A percentile compares a stretch with the other conserved stretches of the same genome.
Conservation (phyloP, 2,113 vertebrate species). For the Sylvicapra grimmia region DNA sequence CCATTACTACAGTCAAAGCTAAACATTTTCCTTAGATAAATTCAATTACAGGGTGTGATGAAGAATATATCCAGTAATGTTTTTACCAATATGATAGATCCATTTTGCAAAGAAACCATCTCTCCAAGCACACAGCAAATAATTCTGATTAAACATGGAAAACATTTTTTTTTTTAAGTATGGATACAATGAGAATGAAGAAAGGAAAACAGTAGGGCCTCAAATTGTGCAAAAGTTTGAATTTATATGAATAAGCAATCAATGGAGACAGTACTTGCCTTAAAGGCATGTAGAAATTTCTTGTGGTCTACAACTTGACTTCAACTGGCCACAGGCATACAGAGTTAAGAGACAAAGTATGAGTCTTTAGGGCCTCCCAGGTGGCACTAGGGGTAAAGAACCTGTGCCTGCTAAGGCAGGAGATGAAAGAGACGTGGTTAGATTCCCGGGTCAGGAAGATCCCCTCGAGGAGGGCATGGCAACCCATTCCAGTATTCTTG, state of each 20-base stretch:
- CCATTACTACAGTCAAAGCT: background rate
- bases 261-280: background rate
- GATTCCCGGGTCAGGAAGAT: background rate
- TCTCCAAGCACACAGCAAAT: background rate
- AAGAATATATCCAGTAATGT: background rate
- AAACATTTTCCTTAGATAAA: background rate
- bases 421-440: background rate
- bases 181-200: background rate
- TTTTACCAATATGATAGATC: background rate
- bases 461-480: background rate
- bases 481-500: background rate
- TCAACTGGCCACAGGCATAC: background rate
- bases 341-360: background rate
- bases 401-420: background rate
- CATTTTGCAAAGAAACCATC: background rate
- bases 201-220: background rate
- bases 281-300: background rate
- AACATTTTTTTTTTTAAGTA: background rate
- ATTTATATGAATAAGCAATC: background rate
- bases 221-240: background rate
- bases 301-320: background rate
- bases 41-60: background rate
- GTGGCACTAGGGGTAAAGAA: background rate
- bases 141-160: background rate
- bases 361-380: background rate